Base-by-base conservation (phyloP, 23 tunicate genomes). In the Clavelina lepadiformis region DNA sequence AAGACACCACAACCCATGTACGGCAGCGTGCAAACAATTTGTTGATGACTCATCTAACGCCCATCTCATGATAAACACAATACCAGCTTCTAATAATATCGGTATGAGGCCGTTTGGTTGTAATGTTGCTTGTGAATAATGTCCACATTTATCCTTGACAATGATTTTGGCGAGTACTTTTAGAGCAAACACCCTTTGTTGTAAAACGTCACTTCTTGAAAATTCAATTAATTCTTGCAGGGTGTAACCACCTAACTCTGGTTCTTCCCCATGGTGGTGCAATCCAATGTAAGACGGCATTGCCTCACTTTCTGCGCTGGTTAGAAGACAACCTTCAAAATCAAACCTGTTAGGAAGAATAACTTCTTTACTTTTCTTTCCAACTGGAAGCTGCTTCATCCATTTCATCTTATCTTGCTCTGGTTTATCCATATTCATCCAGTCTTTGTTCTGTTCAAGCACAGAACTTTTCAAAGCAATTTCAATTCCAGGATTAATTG, bases 191-290 rank as follows among this genome's bases (percentile, higher is more conserved):
- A 77, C 79, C 35, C 88, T 64, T 56, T 89, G 97, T 37, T 76
- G 79, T 30, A 54, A 31, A 57, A 81, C 63, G 8, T 71, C 53
- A 28, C 91, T 83, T 45, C 97, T 61, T 2, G 83, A 28, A 28
- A 89, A 51, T 18, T 35, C 44, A 27, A 89, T 38, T 5, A 89
- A 56, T 53, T 89, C 97, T 30, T 89, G 79, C 47, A 89, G 38
- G 20, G 67, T 81, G 53, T 81, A 89, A 19, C 97, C 97, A 25
- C 80, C 82, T 46, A 69, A 35, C 54, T 64, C 68, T 18, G 88
- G 82, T 63, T 89, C 82, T 11, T 51, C 53, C 11, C 71, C 71
- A 46, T 89, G 97, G 45, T 89, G 89, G 65, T 89, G 97, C 46
- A 89, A 55, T 23, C 97, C 97, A 21, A 89, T 21, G 49, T 89